A percentile compares a stretch with the other conserved stretches of the same genome.
phyloP scores from a whole-genome alignment of 2,797 vertebrate species.

The Austrolebias charrua region DNA sequence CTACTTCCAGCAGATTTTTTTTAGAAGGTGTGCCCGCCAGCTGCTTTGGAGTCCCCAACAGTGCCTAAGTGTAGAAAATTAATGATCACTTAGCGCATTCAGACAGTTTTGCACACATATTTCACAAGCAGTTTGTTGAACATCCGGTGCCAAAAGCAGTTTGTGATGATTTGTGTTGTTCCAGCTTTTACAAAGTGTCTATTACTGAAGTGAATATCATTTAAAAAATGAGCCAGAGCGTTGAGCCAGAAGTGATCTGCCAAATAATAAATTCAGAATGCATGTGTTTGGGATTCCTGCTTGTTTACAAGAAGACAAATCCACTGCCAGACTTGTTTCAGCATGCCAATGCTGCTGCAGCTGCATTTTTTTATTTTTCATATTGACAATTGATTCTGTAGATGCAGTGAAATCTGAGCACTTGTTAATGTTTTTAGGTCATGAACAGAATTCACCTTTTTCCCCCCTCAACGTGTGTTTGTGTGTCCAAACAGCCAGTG shows the following conservation, averaged over 20 bases:
- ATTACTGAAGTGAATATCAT: constrained; percentile 27
- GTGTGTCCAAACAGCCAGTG: constrained; percentile 83
- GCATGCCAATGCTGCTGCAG: constrained; percentile 10
- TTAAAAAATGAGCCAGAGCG: constrained; percentile 26
- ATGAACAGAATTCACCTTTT: neutral
- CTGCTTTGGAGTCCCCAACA: constrained; percentile 26
- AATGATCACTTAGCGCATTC: constrained; percentile 21
- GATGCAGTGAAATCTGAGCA: constrained; percentile 22
- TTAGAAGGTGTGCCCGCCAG: neutral
- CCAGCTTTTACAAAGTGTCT: constrained; percentile 32
- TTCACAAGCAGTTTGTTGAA: constrained; percentile 16
- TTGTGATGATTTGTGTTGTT: constrained; percentile 35
- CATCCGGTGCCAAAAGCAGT: constrained; percentile 2
- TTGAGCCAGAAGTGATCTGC: constrained; percentile 20
- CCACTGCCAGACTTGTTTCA: constrained; percentile 21
- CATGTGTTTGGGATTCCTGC: constrained; percentile 38
- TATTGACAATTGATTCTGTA: constrained; percentile 31
- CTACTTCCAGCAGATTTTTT: constrained; percentile 43
- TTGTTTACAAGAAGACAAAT: constrained; percentile 23
- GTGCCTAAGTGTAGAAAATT: constrained; percentile 27
- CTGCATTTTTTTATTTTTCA: constrained; percentile 23
- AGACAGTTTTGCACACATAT: constrained; percentile 25
- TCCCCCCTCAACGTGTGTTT: constrained; percentile 15
- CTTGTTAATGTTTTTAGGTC: constrained; percentile 7
- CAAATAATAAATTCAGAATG: constrained; percentile 25